A percentile compares a stretch with the other conserved stretches of the same genome.
Conservation (phyloP, 1,140 invertebrate genomes). For the Ceratina calcarata region DNA sequence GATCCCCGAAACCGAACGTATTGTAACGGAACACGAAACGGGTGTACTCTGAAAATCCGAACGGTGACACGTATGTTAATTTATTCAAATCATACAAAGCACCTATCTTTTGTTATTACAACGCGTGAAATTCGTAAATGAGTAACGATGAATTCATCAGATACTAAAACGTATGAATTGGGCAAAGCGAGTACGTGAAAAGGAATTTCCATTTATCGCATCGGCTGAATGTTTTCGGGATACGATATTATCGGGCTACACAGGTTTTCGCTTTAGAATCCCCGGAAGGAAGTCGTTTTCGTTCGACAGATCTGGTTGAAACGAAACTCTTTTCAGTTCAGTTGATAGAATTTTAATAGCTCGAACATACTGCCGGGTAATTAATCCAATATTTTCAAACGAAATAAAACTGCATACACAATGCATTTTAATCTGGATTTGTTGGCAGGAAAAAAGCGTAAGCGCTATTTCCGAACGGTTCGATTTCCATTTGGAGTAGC, state of each 20-base stretch:
- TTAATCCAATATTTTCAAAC: slow-evolving; percentile 7
- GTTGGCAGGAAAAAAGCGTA: not conserved
- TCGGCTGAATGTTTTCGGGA: not conserved
- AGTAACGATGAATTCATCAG: no score
- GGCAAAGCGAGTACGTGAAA: no score
- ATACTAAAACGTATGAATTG: no score
- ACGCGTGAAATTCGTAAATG: no score
- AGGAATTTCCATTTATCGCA: no score
- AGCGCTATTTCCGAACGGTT: no score
- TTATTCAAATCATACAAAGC: no score
- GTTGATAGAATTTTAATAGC: slow-evolving; percentile 30
- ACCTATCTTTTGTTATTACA: no score
- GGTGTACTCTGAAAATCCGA: not conserved
- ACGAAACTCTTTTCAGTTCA: not conserved
- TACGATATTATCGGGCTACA: not conserved
- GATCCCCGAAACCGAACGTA: not conserved
- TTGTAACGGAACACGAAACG: not conserved
- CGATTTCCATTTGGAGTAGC: no score
- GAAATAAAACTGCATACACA: not conserved
- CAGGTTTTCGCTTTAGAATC: not conserved
- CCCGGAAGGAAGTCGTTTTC: not conserved
- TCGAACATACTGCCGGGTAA: not conserved
- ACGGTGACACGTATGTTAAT: no score
- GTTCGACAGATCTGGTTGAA: not conserved
- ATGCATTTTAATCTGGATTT: not conserved